These are phyloP conservation scores for Hycleus cichorii DNA, from an alignment of 1,140 invertebrate species.

Conservation along the genomic window DNA sequence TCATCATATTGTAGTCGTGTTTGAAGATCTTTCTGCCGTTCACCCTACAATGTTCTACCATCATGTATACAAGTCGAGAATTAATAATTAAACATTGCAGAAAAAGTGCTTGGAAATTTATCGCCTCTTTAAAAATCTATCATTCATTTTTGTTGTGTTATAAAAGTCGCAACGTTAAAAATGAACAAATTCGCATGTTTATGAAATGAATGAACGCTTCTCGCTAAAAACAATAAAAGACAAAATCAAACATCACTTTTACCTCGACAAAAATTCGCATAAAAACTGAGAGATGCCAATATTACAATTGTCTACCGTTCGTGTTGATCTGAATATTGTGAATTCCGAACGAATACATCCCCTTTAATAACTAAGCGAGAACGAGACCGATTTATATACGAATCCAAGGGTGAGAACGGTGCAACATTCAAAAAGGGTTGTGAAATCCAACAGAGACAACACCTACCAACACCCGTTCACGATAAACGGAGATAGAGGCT, in stretches of 20 bases:
- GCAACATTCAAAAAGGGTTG: slow-evolving; percentile 8
- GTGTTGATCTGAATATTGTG: too few relatives aligned
- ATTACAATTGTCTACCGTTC: slow-evolving; percentile 17
- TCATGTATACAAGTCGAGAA: neutral
- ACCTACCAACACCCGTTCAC: neutral
- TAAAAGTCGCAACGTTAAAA: neutral
- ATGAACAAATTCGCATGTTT: slow-evolving; percentile 1
- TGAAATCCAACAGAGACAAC: slow-evolving; percentile 8
- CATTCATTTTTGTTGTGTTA: too few relatives aligned
- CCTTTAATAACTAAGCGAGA: slow-evolving; percentile 22
- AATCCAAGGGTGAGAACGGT: slow-evolving; percentile 2
- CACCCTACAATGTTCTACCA: too few relatives aligned
- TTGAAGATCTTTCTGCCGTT: too few relatives aligned
- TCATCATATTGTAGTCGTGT: too few relatives aligned
- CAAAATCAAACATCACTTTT: slow-evolving; percentile 32
- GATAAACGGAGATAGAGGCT: slow-evolving; percentile 6
- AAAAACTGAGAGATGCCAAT: slow-evolving; percentile 29
- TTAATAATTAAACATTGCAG: neutral
- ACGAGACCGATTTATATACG: slow-evolving; percentile 4
- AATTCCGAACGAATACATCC: slow-evolving; percentile 11
- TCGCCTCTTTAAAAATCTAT: too few relatives aligned
- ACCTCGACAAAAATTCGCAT: slow-evolving; percentile 25
- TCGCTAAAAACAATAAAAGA: slow-evolving; percentile 27
- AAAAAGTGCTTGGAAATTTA: too few relatives aligned
- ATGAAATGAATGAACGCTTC: slow-evolving; percentile 17